Conservation (phyloP, 2,113 vertebrate species). For the Meles meles region DNA sequence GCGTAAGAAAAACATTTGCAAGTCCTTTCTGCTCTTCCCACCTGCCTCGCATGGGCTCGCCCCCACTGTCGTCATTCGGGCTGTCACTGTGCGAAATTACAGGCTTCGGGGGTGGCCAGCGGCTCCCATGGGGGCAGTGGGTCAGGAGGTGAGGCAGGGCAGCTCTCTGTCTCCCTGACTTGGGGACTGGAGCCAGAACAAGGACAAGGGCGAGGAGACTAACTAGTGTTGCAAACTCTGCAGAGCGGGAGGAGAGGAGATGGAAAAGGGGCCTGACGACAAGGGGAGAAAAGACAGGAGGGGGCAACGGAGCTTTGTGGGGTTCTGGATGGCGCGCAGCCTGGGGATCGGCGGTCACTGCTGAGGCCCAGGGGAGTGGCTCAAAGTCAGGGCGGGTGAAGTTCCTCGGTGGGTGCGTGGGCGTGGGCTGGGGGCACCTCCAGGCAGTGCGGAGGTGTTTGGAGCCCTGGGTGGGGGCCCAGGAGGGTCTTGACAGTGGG, state of each 20-base stretch:
- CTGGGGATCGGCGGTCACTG: neutral
- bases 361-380: neutral
- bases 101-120: neutral
- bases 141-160: neutral
- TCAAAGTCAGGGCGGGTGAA: neutral
- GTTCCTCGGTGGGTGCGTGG: neutral
- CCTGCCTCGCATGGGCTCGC: neutral
- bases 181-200: neutral
- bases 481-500: neutral
- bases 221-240: neutral
- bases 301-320: fast-evolving
- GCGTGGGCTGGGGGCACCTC: neutral
- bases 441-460: neutral
- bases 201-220: neutral
- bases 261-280: neutral
- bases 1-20: constrained; percentile 5
- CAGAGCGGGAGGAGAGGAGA: neutral
- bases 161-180: neutral
- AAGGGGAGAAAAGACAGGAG: neutral
- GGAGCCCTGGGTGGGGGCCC: neutral
- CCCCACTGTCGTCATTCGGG: fast-evolving
- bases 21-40: neutral
- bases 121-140: neutral
- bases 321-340: neutral
- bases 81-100: neutral